A percentile compares a stretch with the other conserved stretches of the same genome.
Conservation (phyloP, 2,888 invertebrate genomes). For the Oscheius onirici region DNA sequence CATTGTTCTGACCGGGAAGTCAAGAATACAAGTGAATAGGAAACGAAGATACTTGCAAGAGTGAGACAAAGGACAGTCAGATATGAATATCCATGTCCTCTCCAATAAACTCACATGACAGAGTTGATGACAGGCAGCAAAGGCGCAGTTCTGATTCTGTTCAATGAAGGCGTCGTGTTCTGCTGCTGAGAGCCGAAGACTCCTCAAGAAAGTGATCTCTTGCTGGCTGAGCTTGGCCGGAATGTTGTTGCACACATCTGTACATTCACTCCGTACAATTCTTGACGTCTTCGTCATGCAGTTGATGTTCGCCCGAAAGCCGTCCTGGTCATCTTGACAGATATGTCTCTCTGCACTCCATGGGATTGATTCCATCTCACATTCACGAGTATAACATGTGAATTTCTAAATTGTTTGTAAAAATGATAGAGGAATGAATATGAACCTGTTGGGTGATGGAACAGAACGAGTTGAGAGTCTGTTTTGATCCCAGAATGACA, state of each 20-base stretch:
- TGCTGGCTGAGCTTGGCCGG: conserved; percentile 14
- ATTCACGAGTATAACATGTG: conserved; percentile 26
- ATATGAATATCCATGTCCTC: too few species aligned
- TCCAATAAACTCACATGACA: conserved; percentile 46
- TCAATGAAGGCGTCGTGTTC: conserved; percentile 39
- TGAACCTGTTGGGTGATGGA: conserved; percentile 40
- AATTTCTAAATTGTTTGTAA: conserved; percentile 17
- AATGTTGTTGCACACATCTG: conserved; percentile 42
- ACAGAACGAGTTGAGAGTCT: conserved; percentile 43
- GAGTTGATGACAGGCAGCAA: conserved; percentile 52
- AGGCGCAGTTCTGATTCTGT: conserved; percentile 47
- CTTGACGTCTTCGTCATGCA: conserved; percentile 43
- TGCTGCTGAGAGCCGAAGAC: conserved; percentile 13
- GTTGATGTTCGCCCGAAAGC: conserved; percentile 43
- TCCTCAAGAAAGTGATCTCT: conserved; percentile 11
- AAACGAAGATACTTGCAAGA: too few species aligned
- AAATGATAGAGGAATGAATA: neutral
- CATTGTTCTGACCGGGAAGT: too few species aligned
- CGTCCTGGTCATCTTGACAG: conserved; percentile 38
- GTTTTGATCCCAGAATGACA: conserved; percentile 37
- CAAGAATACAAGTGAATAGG: too few species aligned
- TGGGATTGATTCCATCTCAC: conserved; percentile 34
- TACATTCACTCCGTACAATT: conserved; percentile 45
- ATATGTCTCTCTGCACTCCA: conserved; percentile 53
- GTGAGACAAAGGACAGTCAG: too few species aligned